These are phyloP conservation scores for Chaenodraco wilsoni DNA, from an alignment of 2,797 vertebrate species.

Conservation along the genomic window DNA sequence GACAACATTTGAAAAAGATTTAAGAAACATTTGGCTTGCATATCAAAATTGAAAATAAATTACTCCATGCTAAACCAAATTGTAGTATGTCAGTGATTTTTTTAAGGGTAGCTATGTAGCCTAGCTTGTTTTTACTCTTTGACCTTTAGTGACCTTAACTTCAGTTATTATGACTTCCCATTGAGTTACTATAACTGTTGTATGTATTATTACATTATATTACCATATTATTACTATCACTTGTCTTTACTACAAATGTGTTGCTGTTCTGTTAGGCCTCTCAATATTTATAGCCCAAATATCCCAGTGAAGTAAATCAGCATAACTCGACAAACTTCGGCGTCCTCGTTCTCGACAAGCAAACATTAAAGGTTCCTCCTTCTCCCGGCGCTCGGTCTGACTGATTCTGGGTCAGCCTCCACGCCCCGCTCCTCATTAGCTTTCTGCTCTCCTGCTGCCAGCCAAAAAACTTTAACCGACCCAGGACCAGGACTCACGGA, in stretches of 20 bases:
- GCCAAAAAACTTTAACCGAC: conserved; percentile 41
- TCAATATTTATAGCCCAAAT: no score
- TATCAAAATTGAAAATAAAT: conserved; percentile 49
- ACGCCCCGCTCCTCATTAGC: conserved; percentile 8
- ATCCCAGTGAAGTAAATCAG: neutral
- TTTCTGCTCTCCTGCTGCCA: neutral
- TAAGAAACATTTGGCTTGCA: conserved; percentile 3
- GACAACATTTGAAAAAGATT: neutral
- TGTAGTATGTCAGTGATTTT: neutral
- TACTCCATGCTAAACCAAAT: neutral
- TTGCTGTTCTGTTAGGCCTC: neutral
- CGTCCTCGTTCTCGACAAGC: conserved; percentile 49
- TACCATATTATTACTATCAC: neutral
- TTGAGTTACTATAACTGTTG: neutral
- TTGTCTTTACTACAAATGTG: neutral
- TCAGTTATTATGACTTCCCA: neutral
- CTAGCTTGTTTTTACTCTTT: neutral
- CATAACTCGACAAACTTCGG: conserved; percentile 7
- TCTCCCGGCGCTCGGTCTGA: neutral
- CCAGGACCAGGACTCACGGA: conserved; percentile 41
- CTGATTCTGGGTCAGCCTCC: conserved; percentile 67
- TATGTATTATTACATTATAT: neutral
- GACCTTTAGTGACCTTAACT: conserved; percentile 5
- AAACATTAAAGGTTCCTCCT: conserved; percentile 28
- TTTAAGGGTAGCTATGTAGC: neutral